Percentiles rank a stretch among this genome's conserved stretches.
phyloP scores from a whole-genome alignment of 2,888 invertebrate genomes.

The Drosophila anomelani region DNA sequence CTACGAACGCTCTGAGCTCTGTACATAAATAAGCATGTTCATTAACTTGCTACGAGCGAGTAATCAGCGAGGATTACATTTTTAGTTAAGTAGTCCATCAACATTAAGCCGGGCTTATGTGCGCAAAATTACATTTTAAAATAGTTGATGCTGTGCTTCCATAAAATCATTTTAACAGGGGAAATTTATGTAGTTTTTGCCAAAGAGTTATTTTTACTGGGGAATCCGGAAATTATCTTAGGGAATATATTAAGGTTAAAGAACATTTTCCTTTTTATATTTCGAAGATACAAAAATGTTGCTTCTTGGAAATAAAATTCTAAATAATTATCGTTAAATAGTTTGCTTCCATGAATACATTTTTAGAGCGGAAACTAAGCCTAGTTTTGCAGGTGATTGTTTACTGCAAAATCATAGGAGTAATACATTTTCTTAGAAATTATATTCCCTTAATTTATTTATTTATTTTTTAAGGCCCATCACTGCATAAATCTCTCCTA shows the following conservation, averaged over 20 bases:
- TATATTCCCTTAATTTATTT: too few relatives aligned
- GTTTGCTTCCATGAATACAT: too few relatives aligned
- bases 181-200: too few relatives aligned
- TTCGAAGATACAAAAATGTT: neutral
- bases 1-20: conserved; percentile 5
- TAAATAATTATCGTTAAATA: too few relatives aligned
- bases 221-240: too few relatives aligned
- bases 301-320: neutral
- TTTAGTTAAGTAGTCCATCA: conserved; percentile 7
- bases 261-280: too few relatives aligned
- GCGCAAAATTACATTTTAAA: conserved; percentile 8
- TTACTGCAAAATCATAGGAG: too few relatives aligned
- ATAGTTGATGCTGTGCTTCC: neutral
- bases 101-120: conserved; percentile 7
- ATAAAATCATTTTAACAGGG: neutral
- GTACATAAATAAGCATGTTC: conserved; percentile 26
- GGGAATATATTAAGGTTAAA: too few relatives aligned
- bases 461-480: neutral
- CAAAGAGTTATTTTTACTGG: neutral
- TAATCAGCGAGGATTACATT: conserved; percentile 20
- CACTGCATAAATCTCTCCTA: neutral
- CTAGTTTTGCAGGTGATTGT: too few relatives aligned
- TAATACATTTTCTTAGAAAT: neutral
- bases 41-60: conserved; percentile 22
- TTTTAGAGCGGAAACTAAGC: too few relatives aligned